A percentile compares a stretch with the other conserved stretches of the same genome.
Conservation (phyloP, 2,888 invertebrate species). For the Lasioglossum figueresi region DNA sequence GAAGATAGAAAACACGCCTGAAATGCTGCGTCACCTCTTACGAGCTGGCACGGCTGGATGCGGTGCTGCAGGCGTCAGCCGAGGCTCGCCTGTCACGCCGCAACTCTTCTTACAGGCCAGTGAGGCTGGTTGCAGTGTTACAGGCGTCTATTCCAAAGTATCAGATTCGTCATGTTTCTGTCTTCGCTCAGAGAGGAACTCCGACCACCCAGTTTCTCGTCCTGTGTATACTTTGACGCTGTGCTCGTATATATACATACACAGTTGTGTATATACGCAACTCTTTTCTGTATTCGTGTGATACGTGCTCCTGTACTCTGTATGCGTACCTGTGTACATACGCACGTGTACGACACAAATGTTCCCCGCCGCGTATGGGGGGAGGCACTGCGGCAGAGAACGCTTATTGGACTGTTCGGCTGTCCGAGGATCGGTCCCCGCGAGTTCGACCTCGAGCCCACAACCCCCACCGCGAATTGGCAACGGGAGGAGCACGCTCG, state of each 20-base stretch:
- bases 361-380: not conserved
- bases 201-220: constrained; percentile 3
- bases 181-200: not conserved
- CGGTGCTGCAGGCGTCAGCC: not conserved
- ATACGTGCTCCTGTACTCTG: constrained; percentile 44
- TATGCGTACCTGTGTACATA: constrained; percentile 50
- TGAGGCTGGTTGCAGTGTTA: not conserved
- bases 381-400: constrained; percentile 4
- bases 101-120: not conserved
- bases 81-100: not conserved
- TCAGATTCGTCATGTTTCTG: not conserved
- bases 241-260: constrained; percentile 51
- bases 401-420: not conserved
- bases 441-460: not conserved
- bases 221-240: constrained; percentile 7
- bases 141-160: not conserved
- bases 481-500: not conserved
- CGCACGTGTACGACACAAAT: constrained; percentile 13
- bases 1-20: not conserved
- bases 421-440: constrained; percentile 10
- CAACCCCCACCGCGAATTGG: constrained; percentile 3
- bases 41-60: not conserved
- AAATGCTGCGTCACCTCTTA: not conserved
- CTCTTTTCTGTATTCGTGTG: constrained; percentile 38
- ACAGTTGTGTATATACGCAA: constrained; percentile 49